Conservation (phyloP, 2,888 invertebrate genomes). For the Machimus rusticus region DNA sequence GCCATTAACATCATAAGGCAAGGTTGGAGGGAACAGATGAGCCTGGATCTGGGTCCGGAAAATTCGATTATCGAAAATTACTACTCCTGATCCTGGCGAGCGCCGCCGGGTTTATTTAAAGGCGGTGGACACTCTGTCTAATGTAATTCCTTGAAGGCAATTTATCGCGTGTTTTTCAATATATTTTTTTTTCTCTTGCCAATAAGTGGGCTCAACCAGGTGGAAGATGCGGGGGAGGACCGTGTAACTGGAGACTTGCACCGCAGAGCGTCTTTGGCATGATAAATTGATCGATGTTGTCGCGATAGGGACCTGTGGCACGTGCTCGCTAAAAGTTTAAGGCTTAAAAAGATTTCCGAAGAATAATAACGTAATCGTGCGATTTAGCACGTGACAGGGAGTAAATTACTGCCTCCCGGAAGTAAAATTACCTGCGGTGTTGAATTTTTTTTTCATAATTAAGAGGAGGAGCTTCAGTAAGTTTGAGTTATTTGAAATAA, state of each 20-base stretch:
- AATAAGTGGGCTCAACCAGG: neutral
- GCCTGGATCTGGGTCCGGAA: neutral
- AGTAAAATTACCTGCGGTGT: neutral
- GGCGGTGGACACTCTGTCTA: neutral
- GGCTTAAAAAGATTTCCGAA: neutral
- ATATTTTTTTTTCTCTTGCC: neutral
- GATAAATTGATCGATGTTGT: neutral
- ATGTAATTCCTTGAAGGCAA: neutral
- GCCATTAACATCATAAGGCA: neutral
- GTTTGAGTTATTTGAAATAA: neutral
- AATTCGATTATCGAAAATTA: conserved; percentile 4
- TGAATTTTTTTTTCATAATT: neutral
- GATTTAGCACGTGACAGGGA: neutral
- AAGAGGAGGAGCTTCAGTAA: neutral
- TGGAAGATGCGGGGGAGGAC: neutral
- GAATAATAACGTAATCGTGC: neutral
- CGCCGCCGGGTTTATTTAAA: neutral
- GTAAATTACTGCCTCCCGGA: neutral
- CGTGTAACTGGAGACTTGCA: neutral
- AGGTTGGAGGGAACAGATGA: neutral
- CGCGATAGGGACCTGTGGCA: neutral
- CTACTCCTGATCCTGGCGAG: neutral
- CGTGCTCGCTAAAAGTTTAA: neutral
- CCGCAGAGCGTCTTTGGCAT: neutral
- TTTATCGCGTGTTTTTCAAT: neutral